Evolutionary conservation across 1,140 invertebrate species (phyloP).

Genomic region (Lasioglossum baleicum): DNA sequence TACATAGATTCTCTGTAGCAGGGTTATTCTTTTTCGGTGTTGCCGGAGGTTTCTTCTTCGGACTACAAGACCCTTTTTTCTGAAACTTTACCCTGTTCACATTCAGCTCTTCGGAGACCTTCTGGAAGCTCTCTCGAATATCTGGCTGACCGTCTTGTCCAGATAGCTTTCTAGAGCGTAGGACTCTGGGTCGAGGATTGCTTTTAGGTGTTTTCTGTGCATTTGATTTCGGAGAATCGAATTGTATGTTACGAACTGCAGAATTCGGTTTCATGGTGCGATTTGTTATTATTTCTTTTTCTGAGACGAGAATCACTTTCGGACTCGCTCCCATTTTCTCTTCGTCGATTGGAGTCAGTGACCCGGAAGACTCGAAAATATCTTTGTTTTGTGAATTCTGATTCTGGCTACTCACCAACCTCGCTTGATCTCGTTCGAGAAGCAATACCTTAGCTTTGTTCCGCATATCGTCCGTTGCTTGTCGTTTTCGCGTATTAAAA

Average conservation of each 20-base stretch:
- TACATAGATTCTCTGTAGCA: background rate
- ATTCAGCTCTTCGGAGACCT: constrained; percentile 62
- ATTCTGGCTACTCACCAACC: constrained; percentile 12
- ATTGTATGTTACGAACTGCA: constrained; percentile 70
- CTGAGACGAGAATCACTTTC: constrained; percentile 6
- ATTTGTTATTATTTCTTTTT: background rate
- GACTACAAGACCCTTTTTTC: constrained; percentile 73
- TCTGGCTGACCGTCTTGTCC: constrained; percentile 69
- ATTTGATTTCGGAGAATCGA: constrained; percentile 65
- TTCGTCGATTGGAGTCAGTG: constrained; percentile 23
- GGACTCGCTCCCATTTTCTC: constrained; percentile 35
- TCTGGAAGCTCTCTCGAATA: constrained; percentile 74
- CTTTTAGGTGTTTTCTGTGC: constrained; percentile 52
- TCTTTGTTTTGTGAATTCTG: background rate
- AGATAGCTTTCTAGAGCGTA: constrained; percentile 51
- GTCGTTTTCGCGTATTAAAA: constrained; percentile 86
- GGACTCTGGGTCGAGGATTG: constrained; percentile 30
- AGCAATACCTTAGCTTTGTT: constrained; percentile 83
- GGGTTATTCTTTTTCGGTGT: constrained; percentile 56
- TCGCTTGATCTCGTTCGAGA: constrained; percentile 76
- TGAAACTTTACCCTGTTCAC: constrained; percentile 72
- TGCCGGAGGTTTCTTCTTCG: constrained; percentile 67
- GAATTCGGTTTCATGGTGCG: constrained; percentile 56
- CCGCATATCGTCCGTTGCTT: constrained; percentile 83
- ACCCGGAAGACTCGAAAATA: background rate